phyloP scores from a whole-genome alignment of 2,113 vertebrate species.

The Lepisosteus osseus region DNA sequence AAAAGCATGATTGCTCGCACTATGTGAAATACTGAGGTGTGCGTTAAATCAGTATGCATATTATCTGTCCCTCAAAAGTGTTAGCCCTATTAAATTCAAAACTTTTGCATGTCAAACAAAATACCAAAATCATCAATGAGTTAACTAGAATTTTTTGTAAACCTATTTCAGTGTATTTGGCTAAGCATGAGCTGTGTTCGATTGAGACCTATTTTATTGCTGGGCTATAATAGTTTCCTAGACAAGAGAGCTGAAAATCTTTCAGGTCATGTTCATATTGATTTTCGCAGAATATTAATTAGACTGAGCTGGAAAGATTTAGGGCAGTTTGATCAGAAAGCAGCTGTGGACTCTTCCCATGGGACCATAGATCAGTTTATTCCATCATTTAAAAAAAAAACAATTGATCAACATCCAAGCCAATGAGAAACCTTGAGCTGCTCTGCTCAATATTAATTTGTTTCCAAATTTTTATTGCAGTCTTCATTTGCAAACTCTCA shows the following conservation, averaged over 20 bases:
- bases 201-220: constrained; percentile 15
- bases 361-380: constrained; percentile 28
- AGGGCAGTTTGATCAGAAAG: constrained; percentile 14
- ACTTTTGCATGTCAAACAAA: no score
- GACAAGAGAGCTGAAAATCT: constrained; percentile 12
- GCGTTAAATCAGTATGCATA: no score
- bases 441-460: constrained; percentile 24
- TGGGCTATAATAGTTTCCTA: constrained; percentile 6
- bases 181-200: constrained; percentile 10
- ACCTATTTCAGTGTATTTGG: not conserved
- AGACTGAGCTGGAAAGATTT: not conserved
- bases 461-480: constrained; percentile 22
- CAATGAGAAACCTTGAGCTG: constrained; percentile 27
- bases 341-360: constrained; percentile 15
- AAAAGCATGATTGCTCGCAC: no score
- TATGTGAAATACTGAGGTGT: no score
- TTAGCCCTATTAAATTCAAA: no score
- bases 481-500: constrained; percentile 23
- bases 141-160: not conserved
- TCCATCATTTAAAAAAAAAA: constrained; percentile 29
- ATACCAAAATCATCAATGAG: not conserved
- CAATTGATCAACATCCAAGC: constrained; percentile 26
- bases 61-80: no score
- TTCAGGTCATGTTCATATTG: constrained; percentile 16
- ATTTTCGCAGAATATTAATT: constrained; percentile 38